A percentile compares a stretch with the other conserved stretches of the same genome.
These are phyloP conservation scores for Kuschelorhynchus macadamiae DNA, from an alignment of 2,888 invertebrate species.

Conservation along the genomic window DNA sequence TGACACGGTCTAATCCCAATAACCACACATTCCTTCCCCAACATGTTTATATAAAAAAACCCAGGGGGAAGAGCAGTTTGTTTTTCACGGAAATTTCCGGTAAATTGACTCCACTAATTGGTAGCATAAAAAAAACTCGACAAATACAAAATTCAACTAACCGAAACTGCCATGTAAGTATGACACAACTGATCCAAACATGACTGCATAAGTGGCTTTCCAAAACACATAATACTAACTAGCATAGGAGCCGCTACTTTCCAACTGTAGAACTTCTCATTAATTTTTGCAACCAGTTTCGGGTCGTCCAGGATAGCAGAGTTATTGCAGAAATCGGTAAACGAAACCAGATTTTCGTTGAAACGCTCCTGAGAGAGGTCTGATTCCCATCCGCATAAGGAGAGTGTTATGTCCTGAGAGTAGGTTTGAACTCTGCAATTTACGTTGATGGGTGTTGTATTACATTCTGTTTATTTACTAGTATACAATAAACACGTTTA, in stretches of 20 bases:
- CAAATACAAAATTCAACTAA: conserved; percentile 16
- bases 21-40: no score
- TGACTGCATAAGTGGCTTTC: conserved; percentile 83
- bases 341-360: conserved; percentile 72
- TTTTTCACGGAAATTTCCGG: no score
- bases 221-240: conserved; percentile 88
- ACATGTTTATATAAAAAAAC: no score
- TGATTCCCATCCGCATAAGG: conserved; percentile 81
- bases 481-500: no score
- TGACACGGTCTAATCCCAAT: no score
- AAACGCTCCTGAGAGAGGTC: conserved; percentile 71
- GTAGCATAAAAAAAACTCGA: no score
- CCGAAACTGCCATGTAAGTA: conserved; percentile 63
- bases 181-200: conserved; percentile 66
- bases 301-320: conserved; percentile 84
- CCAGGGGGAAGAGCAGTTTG: no score
- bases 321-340: conserved; percentile 78
- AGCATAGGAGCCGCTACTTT: conserved; percentile 91
- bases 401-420: conserved; percentile 78
- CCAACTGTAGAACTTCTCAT: conserved; percentile 93
- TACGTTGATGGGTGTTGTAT: no score
- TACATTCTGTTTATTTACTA: no score
- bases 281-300: conserved; percentile 87
- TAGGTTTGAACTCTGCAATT: conserved; percentile 64
- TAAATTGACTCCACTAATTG: no score